These are phyloP conservation scores for Cheilinus undulatus DNA, from an alignment of 2,113 vertebrate genomes.

Conservation along the genomic window DNA sequence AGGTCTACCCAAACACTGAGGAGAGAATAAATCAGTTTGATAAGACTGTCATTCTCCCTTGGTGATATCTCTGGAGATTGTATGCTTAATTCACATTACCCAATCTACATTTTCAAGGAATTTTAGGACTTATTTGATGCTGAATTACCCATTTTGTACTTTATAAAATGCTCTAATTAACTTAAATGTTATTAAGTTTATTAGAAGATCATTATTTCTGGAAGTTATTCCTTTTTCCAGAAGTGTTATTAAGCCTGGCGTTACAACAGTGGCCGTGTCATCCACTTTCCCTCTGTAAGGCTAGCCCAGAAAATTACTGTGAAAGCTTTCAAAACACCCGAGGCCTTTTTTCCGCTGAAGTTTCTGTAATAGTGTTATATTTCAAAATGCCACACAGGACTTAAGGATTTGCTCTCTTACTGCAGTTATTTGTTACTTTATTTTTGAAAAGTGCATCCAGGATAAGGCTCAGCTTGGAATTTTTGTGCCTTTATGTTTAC, in stretches of 20 bases:
- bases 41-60: constrained; percentile 4
- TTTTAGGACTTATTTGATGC: background rate
- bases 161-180: background rate
- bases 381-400: background rate
- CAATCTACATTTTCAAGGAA: background rate
- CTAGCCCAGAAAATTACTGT: background rate
- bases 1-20: constrained; percentile 3
- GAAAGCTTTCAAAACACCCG: constrained; percentile 14
- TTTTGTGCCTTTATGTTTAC: background rate
- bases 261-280: background rate
- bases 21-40: constrained; percentile 33
- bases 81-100: background rate
- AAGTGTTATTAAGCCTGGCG: background rate
- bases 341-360: constrained; percentile 5
- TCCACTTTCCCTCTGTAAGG: constrained; percentile 6
- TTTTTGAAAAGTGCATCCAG: background rate
- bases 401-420: background rate
- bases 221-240: background rate
- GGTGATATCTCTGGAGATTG: background rate
- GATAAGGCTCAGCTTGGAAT: background rate
- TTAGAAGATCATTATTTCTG: background rate
- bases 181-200: background rate
- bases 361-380: constrained; percentile 4
- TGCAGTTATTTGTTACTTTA: background rate
- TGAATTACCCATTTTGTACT: background rate